Evolutionary conservation across 1,140 invertebrate species (phyloP), one percentile per base, ranked within the genome.

Genomic region (Zelostemma sp.): DNA sequence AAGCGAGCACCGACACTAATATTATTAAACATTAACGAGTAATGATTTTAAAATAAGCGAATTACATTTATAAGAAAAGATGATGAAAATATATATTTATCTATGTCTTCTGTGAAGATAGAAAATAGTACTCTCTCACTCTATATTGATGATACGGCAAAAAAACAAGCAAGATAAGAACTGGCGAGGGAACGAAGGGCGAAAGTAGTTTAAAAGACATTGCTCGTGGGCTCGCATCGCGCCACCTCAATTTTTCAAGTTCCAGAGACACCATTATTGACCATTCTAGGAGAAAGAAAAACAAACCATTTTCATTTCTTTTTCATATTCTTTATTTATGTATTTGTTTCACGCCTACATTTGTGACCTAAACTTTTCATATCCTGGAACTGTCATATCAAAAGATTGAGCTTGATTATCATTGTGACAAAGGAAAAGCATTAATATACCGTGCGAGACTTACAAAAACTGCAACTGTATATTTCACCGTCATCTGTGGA

Each of bases 351-450:
- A 28, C 8, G 3, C 3, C 25, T 49, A n/a, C 40, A 45, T 75
- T 78, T 68, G 41, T 73, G 74, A 68, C 65, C 77, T 73, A 73
- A 77, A 78, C 78, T 81, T 80, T 83, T 84, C 86, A 88, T 88
- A 88, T 88, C 87, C 81, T 87, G 84, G 86, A 87, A 88, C 85
- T 88, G 87, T 87, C 88, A 88, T 88, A 88, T 88, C 87, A 88
- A 85, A 82, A 70, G 82, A 84, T 83, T 84, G 84, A 86, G 81
- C 81, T 84, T 86, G 78, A 81, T 77, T 79, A 80, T 81, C 76
- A 76, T 78, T 74, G 74, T 67, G 72, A 76, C 72, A 68, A 74
- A 73, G 62, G 41, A 71, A 73, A 65, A 79, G 68, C 69, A 72
- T 67, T 63, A 59, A 72, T 67, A 60, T 74, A 61, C 62, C 48